Evolutionary conservation across 2,797 vertebrate species (phyloP).

Genomic region (Rhinoraja longicauda): DNA sequence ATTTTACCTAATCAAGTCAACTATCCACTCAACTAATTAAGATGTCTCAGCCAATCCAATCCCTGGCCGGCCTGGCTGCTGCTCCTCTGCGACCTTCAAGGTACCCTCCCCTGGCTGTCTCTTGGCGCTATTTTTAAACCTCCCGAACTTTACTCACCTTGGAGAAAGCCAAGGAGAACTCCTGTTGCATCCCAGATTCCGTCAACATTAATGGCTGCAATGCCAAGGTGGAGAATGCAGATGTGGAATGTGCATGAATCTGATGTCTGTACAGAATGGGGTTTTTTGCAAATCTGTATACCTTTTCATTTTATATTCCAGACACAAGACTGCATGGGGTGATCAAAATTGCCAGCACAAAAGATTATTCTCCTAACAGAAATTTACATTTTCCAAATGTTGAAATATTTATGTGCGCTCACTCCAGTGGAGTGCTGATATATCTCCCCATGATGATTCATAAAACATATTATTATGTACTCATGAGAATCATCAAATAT

Average conservation of each 20-base stretch:
- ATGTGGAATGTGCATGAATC: not conserved
- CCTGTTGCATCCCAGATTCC: not conserved
- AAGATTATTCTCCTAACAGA: not conserved
- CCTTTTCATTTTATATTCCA: not conserved
- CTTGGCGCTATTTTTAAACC: no score
- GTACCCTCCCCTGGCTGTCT: no score
- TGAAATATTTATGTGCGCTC: constrained; percentile 4
- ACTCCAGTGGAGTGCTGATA: no score
- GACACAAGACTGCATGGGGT: not conserved
- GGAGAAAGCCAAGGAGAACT: no score
- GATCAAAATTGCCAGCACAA: not conserved
- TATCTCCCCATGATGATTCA: not conserved
- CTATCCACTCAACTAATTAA: no score
- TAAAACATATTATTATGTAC: not conserved
- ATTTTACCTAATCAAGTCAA: no score
- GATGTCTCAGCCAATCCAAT: no score
- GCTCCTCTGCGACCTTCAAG: no score
- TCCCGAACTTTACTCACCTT: no score
- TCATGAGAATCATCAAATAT: not conserved
- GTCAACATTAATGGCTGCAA: not conserved
- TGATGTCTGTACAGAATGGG: not conserved
- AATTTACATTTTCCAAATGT: not conserved
- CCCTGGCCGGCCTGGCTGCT: no score
- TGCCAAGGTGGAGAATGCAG: not conserved
- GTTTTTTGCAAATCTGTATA: not conserved